phyloP scores from a whole-genome alignment of 2,888 invertebrate genomes.

The Acleris sparsana region DNA sequence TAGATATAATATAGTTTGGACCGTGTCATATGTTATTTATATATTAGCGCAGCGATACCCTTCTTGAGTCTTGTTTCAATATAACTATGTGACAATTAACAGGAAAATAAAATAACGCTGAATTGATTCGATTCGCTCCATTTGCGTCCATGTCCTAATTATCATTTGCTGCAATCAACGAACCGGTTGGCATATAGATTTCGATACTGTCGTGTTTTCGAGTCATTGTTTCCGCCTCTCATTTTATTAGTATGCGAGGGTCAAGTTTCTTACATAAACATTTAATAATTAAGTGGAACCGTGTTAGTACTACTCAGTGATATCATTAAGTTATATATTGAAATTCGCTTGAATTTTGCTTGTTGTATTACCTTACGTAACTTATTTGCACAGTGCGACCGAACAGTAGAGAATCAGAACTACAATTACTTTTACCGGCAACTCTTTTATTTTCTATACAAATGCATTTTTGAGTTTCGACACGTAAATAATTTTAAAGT shows the following conservation, averaged over 20 bases:
- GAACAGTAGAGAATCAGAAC: too few species aligned
- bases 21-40: neutral
- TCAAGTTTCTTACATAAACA: neutral
- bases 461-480: too few species aligned
- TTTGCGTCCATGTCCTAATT: slow-evolving; percentile 7
- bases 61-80: too few species aligned
- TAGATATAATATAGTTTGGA: neutral
- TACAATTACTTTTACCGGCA: too few species aligned
- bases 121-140: neutral
- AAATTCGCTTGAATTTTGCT: too few species aligned
- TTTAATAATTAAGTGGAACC: neutral
- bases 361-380: too few species aligned
- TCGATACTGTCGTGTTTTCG: neutral
- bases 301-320: too few species aligned
- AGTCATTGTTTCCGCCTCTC: slow-evolving; percentile 17
- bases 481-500: too few species aligned
- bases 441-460: too few species aligned
- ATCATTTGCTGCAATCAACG: slow-evolving; percentile 1
- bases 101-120: neutral
- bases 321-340: too few species aligned
- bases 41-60: neutral
- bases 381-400: too few species aligned
- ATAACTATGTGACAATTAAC: neutral
- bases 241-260: neutral
- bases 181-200: slow-evolving; percentile 16